A percentile compares a stretch with the other conserved stretches of the same genome.
phyloP scores from a whole-genome alignment of 2,888 invertebrate species.

The Andricus quercusramuli region DNA sequence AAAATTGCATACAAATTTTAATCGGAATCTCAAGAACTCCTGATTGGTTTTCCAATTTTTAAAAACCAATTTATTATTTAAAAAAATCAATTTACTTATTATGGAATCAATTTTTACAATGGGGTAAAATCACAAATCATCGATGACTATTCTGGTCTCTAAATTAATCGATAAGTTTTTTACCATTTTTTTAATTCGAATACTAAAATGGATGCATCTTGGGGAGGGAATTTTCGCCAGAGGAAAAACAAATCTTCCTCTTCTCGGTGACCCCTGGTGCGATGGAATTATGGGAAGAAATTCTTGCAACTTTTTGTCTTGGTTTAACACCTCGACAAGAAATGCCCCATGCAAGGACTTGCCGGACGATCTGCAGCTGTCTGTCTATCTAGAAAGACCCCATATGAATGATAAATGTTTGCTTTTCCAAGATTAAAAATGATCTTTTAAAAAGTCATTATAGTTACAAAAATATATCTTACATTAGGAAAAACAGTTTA shows the following conservation, averaged over 20 bases:
- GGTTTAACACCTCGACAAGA: conserved; percentile 29
- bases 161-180: neutral
- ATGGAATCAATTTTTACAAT: too few relatives aligned
- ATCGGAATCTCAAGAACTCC: too few relatives aligned
- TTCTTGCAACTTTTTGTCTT: conserved; percentile 28
- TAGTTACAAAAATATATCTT: neutral
- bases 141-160: neutral
- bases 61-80: too few relatives aligned
- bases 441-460: neutral
- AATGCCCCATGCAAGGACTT: conserved; percentile 38
- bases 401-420: conserved; percentile 27
- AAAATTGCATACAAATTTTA: too few relatives aligned
- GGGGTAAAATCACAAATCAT: too few relatives aligned
- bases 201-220: neutral
- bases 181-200: neutral
- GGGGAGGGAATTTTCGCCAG: neutral
- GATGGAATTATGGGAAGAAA: conserved; percentile 26
- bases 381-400: conserved; percentile 16
- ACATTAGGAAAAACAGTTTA: neutral
- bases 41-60: too few relatives aligned
- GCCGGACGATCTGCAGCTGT: conserved; percentile 18
- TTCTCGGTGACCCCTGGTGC: conserved; percentile 9
- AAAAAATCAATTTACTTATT: too few relatives aligned
- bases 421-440: neutral
- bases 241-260: conserved; percentile 14